Percentiles rank a stretch among this genome's conserved stretches.
These are phyloP conservation scores for Lepidiolamprologus cunningtoni DNA, from an alignment of 2,113 vertebrate species.

Conservation along the genomic window DNA sequence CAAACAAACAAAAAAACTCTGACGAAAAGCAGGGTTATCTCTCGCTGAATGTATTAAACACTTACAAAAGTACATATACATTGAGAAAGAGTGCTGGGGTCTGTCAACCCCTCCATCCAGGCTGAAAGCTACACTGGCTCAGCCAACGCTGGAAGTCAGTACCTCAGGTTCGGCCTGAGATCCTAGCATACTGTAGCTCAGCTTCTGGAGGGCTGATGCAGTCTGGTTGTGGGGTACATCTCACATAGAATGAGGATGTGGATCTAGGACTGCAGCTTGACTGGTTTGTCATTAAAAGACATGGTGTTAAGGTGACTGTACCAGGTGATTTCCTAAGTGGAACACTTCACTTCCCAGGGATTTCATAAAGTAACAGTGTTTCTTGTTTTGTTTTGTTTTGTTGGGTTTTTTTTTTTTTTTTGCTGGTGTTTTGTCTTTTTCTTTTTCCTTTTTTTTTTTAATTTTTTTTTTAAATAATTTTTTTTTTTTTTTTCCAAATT, in stretches of 20 bases:
- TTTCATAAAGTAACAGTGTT: background rate
- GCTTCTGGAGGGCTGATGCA: background rate
- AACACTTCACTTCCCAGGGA: background rate
- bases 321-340: background rate
- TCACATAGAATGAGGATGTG: background rate
- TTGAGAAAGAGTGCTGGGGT: background rate
- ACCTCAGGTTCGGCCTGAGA: background rate
- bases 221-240: background rate
- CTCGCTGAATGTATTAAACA: background rate
- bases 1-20: background rate
- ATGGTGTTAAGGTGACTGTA: background rate
- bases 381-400: background rate
- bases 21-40: background rate
- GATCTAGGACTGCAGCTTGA: background rate
- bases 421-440: background rate
- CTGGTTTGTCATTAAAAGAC: background rate
- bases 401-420: rapidly evolving
- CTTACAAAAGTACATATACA: background rate
- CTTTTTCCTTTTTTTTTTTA: too few species aligned
- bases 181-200: background rate
- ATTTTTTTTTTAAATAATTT: too few species aligned
- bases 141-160: background rate
- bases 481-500: too few species aligned
- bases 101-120: background rate
- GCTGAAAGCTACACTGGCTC: background rate